A percentile compares a stretch with the other conserved stretches of the same genome.
These are phyloP conservation scores for Atherinosoma microstoma DNA, from an alignment of 2,797 vertebrate species.

Conservation along the genomic window DNA sequence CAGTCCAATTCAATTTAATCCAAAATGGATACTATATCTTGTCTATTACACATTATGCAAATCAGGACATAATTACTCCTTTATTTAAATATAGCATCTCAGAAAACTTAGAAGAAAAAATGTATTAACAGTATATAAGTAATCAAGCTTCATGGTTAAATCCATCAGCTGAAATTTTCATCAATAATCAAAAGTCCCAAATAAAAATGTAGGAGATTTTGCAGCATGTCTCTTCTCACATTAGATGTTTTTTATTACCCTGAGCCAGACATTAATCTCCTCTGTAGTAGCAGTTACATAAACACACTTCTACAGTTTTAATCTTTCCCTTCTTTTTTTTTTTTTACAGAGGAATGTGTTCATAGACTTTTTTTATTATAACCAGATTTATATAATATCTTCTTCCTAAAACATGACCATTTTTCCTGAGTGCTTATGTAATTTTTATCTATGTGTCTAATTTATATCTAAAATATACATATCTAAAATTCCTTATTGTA, in stretches of 20 bases:
- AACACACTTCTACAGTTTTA: neutral
- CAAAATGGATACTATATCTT: too few species aligned
- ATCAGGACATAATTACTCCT: neutral
- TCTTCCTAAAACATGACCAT: neutral
- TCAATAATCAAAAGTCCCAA: neutral
- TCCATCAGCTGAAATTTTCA: neutral
- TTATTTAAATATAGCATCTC: neutral
- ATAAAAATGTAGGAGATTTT: neutral
- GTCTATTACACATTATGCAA: neutral
- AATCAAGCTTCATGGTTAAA: neutral
- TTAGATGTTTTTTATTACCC: neutral
- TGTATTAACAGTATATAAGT: neutral
- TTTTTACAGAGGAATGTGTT: neutral
- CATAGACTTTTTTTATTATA: neutral
- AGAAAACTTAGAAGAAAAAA: neutral
- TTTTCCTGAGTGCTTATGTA: neutral
- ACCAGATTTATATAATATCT: neutral
- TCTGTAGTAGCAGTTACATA: neutral
- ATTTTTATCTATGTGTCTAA: neutral
- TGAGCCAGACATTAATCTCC: neutral
- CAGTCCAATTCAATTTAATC: neutral
- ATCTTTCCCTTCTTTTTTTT: too few species aligned
- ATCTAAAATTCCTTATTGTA: neutral
- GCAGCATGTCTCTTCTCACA: too few species aligned
- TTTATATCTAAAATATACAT: neutral